Evolutionary conservation across 2,797 vertebrate genomes (phyloP).

Genomic region (Hoplostethus mediterraneus): DNA sequence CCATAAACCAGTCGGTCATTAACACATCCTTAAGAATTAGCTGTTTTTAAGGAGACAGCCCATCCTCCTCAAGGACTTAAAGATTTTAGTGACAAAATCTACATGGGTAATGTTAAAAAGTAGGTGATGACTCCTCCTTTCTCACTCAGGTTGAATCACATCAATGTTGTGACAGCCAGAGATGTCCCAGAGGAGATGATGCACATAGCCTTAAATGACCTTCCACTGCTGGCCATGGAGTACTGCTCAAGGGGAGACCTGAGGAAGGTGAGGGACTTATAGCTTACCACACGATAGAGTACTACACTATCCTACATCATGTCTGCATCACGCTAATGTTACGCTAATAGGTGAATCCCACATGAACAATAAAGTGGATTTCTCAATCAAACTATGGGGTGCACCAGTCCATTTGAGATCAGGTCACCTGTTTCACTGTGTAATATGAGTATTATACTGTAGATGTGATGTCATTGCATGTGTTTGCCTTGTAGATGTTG

Average conservation of each 20-base stretch:
- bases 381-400: neutral
- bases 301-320: neutral
- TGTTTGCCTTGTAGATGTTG: conserved; percentile 85
- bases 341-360: neutral
- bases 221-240: conserved; percentile 97
- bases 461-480: neutral
- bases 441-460: neutral
- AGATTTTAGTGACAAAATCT: neutral
- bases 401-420: neutral
- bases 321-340: neutral
- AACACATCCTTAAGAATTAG: neutral
- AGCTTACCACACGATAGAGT: too few relatives aligned
- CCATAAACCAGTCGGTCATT: too few relatives aligned
- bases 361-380: neutral
- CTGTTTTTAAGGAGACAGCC: neutral
- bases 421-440: neutral
- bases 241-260: conserved; percentile 97
- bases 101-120: conserved; percentile 5
- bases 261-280: conserved; percentile 87
- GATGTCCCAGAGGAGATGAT: conserved; percentile 94
- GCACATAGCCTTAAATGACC: conserved; percentile 91
- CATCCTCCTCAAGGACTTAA: neutral
- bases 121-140: conserved; percentile 1
- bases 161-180: conserved; percentile 93
- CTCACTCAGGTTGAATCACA: conserved; percentile 90